Percentiles rank a stretch among this genome's conserved stretches.
phyloP scores from a whole-genome alignment of 2,113 vertebrate genomes.

The Protobothrops flavoviridis region DNA sequence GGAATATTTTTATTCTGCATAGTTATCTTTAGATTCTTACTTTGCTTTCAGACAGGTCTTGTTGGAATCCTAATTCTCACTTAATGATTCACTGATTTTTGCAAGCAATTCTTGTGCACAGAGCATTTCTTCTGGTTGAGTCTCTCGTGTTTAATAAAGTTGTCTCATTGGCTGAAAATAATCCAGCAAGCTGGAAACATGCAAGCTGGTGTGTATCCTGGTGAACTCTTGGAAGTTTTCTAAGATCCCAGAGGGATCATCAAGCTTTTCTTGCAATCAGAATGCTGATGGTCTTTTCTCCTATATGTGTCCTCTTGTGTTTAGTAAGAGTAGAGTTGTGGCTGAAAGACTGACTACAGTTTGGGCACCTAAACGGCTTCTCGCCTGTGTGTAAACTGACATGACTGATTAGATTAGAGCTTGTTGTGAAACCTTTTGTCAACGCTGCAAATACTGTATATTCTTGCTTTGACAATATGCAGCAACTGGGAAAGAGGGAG shows the following conservation, averaged over 20 bases:
- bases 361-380: background rate
- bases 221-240: background rate
- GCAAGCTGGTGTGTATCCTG: background rate
- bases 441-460: too few relatives aligned
- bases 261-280: background rate
- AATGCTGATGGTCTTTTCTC: background rate
- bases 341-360: background rate
- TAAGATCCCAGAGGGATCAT: background rate
- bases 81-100: background rate
- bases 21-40: background rate
- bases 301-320: background rate
- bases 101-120: background rate
- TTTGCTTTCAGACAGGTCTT: background rate
- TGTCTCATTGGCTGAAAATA: background rate
- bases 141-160: background rate
- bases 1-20: background rate
- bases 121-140: background rate
- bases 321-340: background rate
- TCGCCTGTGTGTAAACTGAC: background rate
- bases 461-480: too few relatives aligned
- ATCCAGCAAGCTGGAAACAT: background rate
- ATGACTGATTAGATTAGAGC: background rate
- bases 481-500: too few relatives aligned
- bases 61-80: background rate
- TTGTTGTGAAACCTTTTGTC: background rate